A percentile compares a stretch with the other conserved stretches of the same genome.
Conservation (phyloP, 2,113 vertebrate species). For the Tympanuchus pallidicinctus region DNA sequence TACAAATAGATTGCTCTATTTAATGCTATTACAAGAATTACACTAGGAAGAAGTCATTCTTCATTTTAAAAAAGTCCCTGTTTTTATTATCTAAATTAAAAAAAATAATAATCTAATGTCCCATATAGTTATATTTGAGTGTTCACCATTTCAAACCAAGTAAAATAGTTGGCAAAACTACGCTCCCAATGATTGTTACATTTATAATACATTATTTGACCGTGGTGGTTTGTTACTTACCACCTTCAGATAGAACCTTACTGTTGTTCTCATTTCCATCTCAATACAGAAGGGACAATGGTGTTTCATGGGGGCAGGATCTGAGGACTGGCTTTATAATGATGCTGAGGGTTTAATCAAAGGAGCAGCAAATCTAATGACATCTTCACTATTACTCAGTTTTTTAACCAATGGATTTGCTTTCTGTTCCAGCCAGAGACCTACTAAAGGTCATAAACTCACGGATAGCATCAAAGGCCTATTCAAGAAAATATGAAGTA, state of each 20-base stretch:
- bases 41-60: fast-evolving
- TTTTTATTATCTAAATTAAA: neutral
- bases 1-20: neutral
- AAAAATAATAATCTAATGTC: too few species aligned
- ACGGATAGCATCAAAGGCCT: neutral
- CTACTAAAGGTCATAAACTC: neutral
- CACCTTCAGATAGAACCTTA: neutral
- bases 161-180: neutral
- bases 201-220: neutral
- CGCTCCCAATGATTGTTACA: neutral
- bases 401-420: too few species aligned
- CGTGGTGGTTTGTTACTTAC: neutral
- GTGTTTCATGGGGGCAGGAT: too few species aligned
- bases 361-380: neutral
- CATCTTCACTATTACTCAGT: neutral
- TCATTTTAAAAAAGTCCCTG: neutral
- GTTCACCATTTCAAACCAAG: neutral
- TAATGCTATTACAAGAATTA: neutral
- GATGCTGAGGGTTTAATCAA: neutral
- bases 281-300: fast-evolving
- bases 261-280: neutral
- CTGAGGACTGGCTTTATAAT: neutral
- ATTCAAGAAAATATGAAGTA: neutral
- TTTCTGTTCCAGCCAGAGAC: neutral
- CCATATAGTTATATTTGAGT: neutral